Evolutionary conservation across 2,888 invertebrate genomes (phyloP), one percentile per base, ranked within the genome.

Genomic region (Drosophila neotestacea): DNA sequence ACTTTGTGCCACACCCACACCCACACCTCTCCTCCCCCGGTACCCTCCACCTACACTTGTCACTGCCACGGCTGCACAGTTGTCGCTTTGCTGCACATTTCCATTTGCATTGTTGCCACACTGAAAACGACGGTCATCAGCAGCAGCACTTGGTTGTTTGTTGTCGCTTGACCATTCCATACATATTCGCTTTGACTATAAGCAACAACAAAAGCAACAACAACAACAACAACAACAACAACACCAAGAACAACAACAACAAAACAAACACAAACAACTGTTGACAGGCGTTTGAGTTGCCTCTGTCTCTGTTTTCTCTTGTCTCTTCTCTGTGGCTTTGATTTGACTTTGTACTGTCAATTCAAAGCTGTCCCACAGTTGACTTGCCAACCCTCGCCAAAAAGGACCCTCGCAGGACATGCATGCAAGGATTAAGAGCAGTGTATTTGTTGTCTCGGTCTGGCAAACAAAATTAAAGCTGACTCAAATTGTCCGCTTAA

Each of bases 331-430:
- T 75, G 77, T 77, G 85, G 81, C 79, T 70, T 74, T 79, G 88
- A 77, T 72, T 79, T 79, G 77, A 70, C 83, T 82, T 87, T 79
- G 64, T 67, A 61, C 66, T 73, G 73, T 71, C 79, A 75, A 68
- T 84, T 75, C 44, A 64, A 39, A 68, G 61, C 68, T 64, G 60
- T 48, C 60, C 59, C 50, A 22, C 41, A 51, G 46, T 52, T 65
- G 70, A 46, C 48, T 46, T 32, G 39, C 22, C 27, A 52, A 32
- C 27, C 16, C 36, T 7, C 55, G 9, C 72, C 10, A 48, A 59
- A 41, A 13, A 60, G 16, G 27, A 34, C 34, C 36, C 7, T 1
- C 30, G 38, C 16, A n/a, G 32, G n/a, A 27, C 27, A 36, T 50
- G 32, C 22, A 41, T 62, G n/a, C 55, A 6, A 36, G 55, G 55